phyloP scores from a whole-genome alignment of 2,113 vertebrate species.

The Australoheros scitulus region DNA sequence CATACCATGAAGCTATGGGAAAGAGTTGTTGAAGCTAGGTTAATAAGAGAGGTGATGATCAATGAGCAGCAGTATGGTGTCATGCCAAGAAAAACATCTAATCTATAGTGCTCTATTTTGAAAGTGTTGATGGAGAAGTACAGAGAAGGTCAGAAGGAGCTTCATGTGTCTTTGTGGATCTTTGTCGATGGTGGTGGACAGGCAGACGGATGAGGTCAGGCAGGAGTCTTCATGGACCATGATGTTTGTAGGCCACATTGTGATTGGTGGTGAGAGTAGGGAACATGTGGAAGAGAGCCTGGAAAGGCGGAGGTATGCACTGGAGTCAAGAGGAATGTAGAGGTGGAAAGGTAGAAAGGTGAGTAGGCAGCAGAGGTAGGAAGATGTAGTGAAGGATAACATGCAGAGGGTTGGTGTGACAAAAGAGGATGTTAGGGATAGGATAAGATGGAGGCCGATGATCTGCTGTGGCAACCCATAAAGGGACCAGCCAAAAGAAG shows the following conservation, averaged over 20 bases:
- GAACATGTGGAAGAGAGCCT: no score
- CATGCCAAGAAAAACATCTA: not conserved
- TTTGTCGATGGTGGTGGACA: no score
- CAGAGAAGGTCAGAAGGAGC: not conserved
- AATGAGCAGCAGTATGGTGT: not conserved
- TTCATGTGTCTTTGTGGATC: not conserved
- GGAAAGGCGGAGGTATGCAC: no score
- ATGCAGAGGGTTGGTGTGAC: not conserved
- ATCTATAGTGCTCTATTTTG: no score
- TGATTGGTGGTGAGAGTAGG: not conserved
- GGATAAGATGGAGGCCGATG: not conserved
- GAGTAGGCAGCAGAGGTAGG: not conserved
- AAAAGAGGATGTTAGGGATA: not conserved
- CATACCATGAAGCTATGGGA: not conserved
- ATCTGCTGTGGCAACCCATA: not conserved
- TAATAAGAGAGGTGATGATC: not conserved
- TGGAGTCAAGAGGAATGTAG: no score
- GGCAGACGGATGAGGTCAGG: no score
- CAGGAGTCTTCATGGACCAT: not conserved
- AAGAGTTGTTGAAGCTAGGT: not conserved
- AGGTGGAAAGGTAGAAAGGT: no score
- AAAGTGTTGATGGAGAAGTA: not conserved
- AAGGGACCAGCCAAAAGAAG: not conserved
- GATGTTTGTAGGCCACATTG: not conserved
- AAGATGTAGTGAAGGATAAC: not conserved